A percentile compares a stretch with the other conserved stretches of the same genome.
phyloP scores from a whole-genome alignment of 1,140 invertebrate species.

The Paraescarpia echinospica region DNA sequence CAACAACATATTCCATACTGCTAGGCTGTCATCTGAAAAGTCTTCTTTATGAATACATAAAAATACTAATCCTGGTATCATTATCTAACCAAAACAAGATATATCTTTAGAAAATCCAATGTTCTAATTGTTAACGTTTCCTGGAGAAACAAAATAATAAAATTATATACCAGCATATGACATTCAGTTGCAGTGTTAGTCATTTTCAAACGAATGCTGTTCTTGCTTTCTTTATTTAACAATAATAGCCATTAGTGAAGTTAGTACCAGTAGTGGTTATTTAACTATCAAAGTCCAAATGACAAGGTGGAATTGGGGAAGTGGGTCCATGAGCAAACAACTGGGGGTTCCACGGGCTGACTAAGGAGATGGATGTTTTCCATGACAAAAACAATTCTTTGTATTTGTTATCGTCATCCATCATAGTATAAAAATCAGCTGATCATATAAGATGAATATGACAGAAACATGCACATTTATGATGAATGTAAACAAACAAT shows the following conservation, averaged over 20 bases:
- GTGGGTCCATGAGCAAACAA: neutral
- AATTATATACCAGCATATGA: neutral
- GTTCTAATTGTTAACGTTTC: neutral
- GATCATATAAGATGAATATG: neutral
- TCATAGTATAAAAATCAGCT: neutral
- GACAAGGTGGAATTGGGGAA: neutral
- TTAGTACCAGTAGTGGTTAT: neutral
- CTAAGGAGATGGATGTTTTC: neutral
- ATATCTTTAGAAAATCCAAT: neutral
- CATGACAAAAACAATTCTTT: neutral
- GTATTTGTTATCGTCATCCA: neutral
- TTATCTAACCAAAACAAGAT: neutral
- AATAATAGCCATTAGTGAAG: neutral
- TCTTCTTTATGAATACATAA: too few relatives aligned
- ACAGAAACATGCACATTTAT: neutral
- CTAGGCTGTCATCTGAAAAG: too few relatives aligned
- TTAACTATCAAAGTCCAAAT: neutral
- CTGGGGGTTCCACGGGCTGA: neutral
- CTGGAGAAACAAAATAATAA: neutral
- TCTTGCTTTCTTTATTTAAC: neutral
- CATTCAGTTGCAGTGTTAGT: neutral
- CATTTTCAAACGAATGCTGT: neutral
- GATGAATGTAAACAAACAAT: neutral
- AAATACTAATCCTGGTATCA: neutral
- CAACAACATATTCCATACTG: too few relatives aligned